A percentile compares a stretch with the other conserved stretches of the same genome.
These are phyloP conservation scores for Scomber japonicus DNA, from an alignment of 2,113 vertebrate genomes.

Conservation along the genomic window DNA sequence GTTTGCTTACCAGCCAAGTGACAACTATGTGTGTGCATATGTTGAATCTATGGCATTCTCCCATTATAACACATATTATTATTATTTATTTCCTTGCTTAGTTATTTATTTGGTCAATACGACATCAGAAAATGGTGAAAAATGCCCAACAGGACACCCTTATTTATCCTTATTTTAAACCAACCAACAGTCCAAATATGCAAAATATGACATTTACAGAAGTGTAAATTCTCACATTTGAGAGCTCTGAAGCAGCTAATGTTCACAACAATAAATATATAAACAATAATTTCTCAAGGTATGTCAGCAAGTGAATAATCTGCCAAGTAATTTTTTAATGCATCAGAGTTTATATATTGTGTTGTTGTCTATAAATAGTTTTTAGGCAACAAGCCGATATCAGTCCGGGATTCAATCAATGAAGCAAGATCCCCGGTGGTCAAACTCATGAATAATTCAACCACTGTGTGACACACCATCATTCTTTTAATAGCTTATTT, in stretches of 20 bases:
- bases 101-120: not conserved
- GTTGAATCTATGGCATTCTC: not conserved
- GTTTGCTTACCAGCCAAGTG: too few species aligned
- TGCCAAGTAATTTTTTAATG: not conserved
- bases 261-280: too few species aligned
- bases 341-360: not conserved
- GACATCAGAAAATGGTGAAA: too few species aligned
- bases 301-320: not conserved
- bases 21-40: too few species aligned
- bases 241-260: too few species aligned
- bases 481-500: conserved; percentile 37
- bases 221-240: too few species aligned
- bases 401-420: conserved; percentile 58
- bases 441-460: conserved; percentile 70
- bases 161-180: too few species aligned
- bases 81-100: too few species aligned
- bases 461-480: conserved; percentile 26
- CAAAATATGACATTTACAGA: too few species aligned
- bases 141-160: too few species aligned
- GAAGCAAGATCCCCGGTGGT: conserved; percentile 32
- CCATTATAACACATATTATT: not conserved
- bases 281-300: too few species aligned
- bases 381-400: conserved; percentile 49
- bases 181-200: too few species aligned
- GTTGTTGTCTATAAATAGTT: conserved; percentile 48